Base-by-base conservation (phyloP, 2,888 invertebrate species). In the Lamellibrachia columna region DNA sequence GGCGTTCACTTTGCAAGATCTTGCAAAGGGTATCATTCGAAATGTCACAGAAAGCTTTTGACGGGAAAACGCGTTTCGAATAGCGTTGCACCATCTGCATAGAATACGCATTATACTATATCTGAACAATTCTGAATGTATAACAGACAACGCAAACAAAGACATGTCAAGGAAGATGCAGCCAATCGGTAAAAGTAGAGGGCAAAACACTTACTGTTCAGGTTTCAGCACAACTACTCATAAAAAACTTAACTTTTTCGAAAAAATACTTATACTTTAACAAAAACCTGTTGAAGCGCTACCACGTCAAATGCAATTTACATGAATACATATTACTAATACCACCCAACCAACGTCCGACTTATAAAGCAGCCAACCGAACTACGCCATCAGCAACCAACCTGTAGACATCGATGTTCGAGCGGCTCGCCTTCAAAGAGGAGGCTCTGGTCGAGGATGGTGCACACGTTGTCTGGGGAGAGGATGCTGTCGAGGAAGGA, bases 401-500 rank as follows among this genome's bases (percentile, higher is more conserved):
- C 75, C 75, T 75, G 75, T n/a, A 75, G 75, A 22, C 75, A 75
- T 75, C 75, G 75, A 75, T 75, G 75, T 22, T 75, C 75, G 22
- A 75, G 75, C 22, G 75, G 11, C 75, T 93, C 93, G 1, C 93
- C 92, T 22, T 75, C 97, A 91, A 98, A 97, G 92, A 97, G 95
- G 90, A 97, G 94, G 7, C 94, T 94, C 40, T 93, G 93, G 11
- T 94, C 94, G 15, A 94, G 91, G 95, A 95, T 53, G 95, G 95
- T 95, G 95, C 97, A 96, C 94, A 97, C 96, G 95, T 95, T 92
- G 95, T 94, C 93, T 95, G 92, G 92, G 94, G 93, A 96, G 94
- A 92, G 92, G 53, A 90, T 75, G 11, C 92, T n/a, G 94, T 97
- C 97, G 90, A 98, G 97, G 93, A 97, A 97, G 60, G 97, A 97